Evolutionary conservation across 2,888 invertebrate genomes (phyloP), one percentile per base, ranked within the genome.

Genomic region (Megalurothrips usitatus): DNA sequence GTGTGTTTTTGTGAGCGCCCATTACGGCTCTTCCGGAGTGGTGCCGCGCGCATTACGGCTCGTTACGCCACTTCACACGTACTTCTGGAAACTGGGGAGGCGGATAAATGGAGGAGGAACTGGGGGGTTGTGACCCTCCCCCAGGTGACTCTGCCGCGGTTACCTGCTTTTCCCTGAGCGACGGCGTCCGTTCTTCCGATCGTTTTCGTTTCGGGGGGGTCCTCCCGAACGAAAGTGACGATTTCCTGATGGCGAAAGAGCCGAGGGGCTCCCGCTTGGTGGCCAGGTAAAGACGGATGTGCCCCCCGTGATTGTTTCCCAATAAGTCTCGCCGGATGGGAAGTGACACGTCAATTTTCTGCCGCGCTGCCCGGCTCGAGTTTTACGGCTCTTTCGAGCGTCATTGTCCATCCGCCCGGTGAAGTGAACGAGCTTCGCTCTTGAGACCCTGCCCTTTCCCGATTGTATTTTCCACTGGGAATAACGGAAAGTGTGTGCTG

Each of bases 61-160:
- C 68, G 68, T 75, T 75, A 75, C n/a, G 68, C 23, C 68, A 75
- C 68, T 75, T 75, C 68, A 75, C 68, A 75, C 68, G 68, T 75
- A 75, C 68, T 75, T 75, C 68, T 75, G 68, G 68, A 75, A 23
- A 75, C 68, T 75, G 68, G 68, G 68, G 68, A 11, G 11, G 23
- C 26, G 68, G 68, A 23, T 75, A 75, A 75, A 75, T 75, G 68
- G 23, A 23, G 26, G 68, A 75, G 49, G 49, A 12, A 9, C 49
- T 9, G 10, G 49, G 17, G 52, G 52, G 52, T 12, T 9, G 49
- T 49, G 49, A 49, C n/a, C n/a, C n/a, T n/a, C n/a, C n/a, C n/a
- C n/a, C n/a, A n/a, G n/a, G n/a, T n/a, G n/a, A n/a, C n/a, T n/a
- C n/a, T n/a, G n/a, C n/a, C n/a, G n/a, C 34, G 6, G 34, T 43